These are phyloP conservation scores for Megathymus violae DNA, from an alignment of 1,140 invertebrate species.

Conservation along the genomic window DNA sequence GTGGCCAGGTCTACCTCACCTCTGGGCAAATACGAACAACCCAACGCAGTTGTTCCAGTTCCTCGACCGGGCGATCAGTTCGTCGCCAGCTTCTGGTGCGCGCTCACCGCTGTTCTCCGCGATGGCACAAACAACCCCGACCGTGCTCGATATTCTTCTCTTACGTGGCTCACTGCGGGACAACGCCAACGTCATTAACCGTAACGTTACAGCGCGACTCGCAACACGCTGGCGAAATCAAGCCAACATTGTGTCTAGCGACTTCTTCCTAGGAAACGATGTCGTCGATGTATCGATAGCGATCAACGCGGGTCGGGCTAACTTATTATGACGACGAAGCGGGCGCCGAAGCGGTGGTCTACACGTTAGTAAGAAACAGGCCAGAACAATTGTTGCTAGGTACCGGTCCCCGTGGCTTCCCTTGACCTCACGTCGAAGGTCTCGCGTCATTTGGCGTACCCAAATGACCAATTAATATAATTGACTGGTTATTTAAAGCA, in stretches of 20 bases:
- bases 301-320: slow-evolving; percentile 79
- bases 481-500: slow-evolving; percentile 43
- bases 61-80: slow-evolving; percentile 78
- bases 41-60: slow-evolving; percentile 84
- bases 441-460: slow-evolving; percentile 42
- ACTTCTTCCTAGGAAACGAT: slow-evolving; percentile 92
- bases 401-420: slow-evolving; percentile 64
- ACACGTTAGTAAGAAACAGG: slow-evolving; percentile 41
- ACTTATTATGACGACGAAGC: slow-evolving; percentile 67
- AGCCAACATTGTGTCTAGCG: slow-evolving; percentile 90
- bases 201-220: slow-evolving; percentile 87
- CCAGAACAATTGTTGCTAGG: slow-evolving; percentile 15
- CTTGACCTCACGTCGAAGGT: slow-evolving; percentile 40
- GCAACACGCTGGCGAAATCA: slow-evolving; percentile 85
- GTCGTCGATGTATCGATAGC: slow-evolving; percentile 88
- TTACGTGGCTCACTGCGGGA: slow-evolving; percentile 86
- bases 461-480: slow-evolving; percentile 52
- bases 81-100: slow-evolving; percentile 66
- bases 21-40: slow-evolving; percentile 86
- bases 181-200: slow-evolving; percentile 88
- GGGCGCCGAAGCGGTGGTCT: slow-evolving; percentile 56
- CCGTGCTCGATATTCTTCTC: slow-evolving; percentile 87
- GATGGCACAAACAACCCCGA: slow-evolving; percentile 92
- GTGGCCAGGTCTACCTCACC: slow-evolving; percentile 88
- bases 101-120: slow-evolving; percentile 88